Evolutionary conservation across 2,888 invertebrate species (phyloP).

Genomic region (Papilio elwesi): DNA sequence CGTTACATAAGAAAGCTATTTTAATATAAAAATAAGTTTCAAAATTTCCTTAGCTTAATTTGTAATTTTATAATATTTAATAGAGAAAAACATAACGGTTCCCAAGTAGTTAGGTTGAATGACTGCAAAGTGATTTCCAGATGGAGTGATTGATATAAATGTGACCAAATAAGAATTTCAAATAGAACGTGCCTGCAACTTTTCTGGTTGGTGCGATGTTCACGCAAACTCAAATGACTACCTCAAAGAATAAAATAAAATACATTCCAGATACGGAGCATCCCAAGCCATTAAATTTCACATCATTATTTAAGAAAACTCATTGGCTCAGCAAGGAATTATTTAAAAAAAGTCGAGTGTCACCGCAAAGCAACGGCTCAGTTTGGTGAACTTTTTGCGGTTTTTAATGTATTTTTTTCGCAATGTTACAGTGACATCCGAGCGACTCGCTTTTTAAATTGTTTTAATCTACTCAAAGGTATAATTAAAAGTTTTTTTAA

Average conservation of each 20-base stretch:
- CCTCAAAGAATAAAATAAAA: too few relatives aligned
- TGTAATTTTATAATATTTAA: too few relatives aligned
- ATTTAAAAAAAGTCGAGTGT: slow-evolving; percentile 26
- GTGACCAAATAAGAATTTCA: too few relatives aligned
- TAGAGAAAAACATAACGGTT: too few relatives aligned
- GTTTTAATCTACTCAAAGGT: slow-evolving; percentile 75
- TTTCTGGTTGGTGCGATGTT: too few relatives aligned
- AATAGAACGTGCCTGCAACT: too few relatives aligned
- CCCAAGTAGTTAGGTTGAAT: too few relatives aligned
- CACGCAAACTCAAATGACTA: too few relatives aligned
- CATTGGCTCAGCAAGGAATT: slow-evolving; percentile 22
- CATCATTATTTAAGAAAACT: slow-evolving; percentile 28
- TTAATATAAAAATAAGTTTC: neutral
- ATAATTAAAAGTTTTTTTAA: slow-evolving; percentile 78
- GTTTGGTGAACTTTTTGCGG: slow-evolving; percentile 43
- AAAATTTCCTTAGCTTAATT: slow-evolving; percentile 2
- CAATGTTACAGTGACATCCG: slow-evolving; percentile 49
- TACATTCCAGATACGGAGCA: neutral
- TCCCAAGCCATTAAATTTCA: neutral
- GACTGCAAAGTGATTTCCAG: too few relatives aligned
- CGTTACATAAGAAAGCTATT: neutral
- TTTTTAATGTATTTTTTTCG: slow-evolving; percentile 34
- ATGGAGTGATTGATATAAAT: too few relatives aligned
- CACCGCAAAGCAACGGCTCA: slow-evolving; percentile 39
- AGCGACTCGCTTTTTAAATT: slow-evolving; percentile 65